These are phyloP conservation scores for Lepeophtheirus nordmannii DNA, from an alignment of 2,888 invertebrate genomes.

Conservation along the genomic window DNA sequence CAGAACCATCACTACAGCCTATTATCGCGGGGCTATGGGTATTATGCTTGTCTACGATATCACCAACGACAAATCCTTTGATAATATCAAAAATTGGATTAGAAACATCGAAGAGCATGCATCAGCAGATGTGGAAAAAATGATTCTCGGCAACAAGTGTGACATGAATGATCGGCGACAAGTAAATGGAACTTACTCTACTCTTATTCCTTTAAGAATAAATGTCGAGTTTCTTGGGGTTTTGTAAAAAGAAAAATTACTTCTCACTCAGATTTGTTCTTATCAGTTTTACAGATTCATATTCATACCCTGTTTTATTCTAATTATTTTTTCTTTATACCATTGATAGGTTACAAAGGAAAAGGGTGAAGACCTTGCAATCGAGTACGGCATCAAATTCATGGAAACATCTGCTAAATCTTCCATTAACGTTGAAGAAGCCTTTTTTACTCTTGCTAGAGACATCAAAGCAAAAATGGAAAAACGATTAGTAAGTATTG, in stretches of 20 bases:
- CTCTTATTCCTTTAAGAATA: not conserved
- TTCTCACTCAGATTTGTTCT: no score
- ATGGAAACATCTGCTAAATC: constrained; percentile 98
- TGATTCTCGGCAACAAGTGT: constrained; percentile 97
- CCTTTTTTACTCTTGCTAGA: constrained; percentile 89
- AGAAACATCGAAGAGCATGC: constrained; percentile 98
- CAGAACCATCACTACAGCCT: constrained; percentile 97
- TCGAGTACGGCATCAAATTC: constrained; percentile 96
- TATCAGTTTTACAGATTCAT: no score
- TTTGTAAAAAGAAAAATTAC: no score
- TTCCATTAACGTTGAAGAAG: constrained; percentile 91
- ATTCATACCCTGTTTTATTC: no score
- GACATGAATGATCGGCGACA: constrained; percentile 90
- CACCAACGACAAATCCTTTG: constrained; percentile 96
- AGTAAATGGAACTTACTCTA: constrained; percentile 41
- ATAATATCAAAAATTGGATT: constrained; percentile 98
- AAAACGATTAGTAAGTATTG: constrained; percentile 71
- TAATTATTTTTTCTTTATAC: no score
- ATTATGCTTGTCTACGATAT: constrained; percentile 99
- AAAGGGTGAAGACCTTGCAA: constrained; percentile 85
- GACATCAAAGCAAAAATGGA: constrained; percentile 97
- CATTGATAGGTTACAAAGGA: constrained; percentile 70
- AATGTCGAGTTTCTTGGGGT: no score
- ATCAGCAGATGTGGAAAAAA: constrained; percentile 94
- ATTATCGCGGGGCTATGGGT: constrained; percentile 98